Percentiles rank a stretch among this genome's conserved stretches.
Conservation (phyloP, 2,797 vertebrate genomes). For the Mycteria americana region DNA sequence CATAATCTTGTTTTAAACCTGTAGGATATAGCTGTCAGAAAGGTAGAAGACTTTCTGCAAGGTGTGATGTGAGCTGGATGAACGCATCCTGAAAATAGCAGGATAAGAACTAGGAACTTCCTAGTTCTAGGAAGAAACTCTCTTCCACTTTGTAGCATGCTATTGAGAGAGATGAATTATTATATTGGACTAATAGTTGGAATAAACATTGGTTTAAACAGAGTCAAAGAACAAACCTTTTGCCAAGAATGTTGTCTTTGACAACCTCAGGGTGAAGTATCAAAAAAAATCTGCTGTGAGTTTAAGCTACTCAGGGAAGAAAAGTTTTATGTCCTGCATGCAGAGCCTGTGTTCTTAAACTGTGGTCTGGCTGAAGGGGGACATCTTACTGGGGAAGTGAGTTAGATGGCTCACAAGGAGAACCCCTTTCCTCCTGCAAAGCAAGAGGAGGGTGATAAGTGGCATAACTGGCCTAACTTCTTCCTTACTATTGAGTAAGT, state of each 20-base stretch:
- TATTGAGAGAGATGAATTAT: not conserved
- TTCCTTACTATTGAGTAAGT: not conserved
- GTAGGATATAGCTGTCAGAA: not conserved
- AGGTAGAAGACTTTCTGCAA: not conserved
- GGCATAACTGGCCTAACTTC: not conserved
- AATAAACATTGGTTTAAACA: not conserved
- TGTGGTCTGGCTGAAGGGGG: not conserved
- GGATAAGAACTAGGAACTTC: not conserved
- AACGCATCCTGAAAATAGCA: not conserved
- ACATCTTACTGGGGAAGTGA: not conserved
- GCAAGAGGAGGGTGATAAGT: not conserved
- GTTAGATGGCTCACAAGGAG: not conserved
- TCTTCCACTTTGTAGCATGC: not conserved
- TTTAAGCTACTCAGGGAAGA: not conserved
- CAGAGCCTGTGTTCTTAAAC: not conserved
- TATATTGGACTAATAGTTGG: not conserved
- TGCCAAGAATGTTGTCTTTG: not conserved
- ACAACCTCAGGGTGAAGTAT: not conserved
- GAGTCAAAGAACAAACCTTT: not conserved
- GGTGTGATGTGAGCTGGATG: not conserved
- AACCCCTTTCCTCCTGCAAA: not conserved
- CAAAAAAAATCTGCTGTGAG: too few relatives aligned
- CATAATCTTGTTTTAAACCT: not conserved
- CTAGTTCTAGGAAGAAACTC: not conserved
- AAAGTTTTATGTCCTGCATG: not conserved